Percentiles rank a stretch among this genome's conserved stretches.
Conservation (phyloP, 1,140 invertebrate genomes). For the Drosophila carrolli region DNA sequence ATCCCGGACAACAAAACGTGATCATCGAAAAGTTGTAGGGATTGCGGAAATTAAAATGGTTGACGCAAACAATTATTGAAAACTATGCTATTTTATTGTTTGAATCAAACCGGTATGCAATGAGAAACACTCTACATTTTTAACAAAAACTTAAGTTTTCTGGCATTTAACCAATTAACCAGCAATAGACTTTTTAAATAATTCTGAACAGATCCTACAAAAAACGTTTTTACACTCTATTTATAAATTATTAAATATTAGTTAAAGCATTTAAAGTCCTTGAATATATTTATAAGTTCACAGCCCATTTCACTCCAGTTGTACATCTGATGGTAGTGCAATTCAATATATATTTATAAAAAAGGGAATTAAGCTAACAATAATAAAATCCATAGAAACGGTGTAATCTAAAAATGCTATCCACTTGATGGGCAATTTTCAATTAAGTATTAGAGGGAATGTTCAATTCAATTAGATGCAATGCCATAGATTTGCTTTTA, state of each 20-base stretch:
- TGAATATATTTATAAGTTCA: not conserved
- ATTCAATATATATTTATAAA: conserved; percentile 6
- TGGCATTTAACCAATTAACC: not conserved
- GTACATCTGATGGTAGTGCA: not conserved
- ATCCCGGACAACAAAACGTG: conserved; percentile 17
- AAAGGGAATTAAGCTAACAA: not conserved
- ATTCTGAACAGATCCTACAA: not conserved
- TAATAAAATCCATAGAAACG: not conserved
- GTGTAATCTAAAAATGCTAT: not conserved
- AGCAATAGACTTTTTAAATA: too few relatives aligned
- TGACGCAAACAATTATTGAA: conserved; percentile 24
- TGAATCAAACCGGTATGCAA: not conserved
- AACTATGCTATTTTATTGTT: not conserved
- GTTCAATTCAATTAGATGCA: conserved; percentile 38
- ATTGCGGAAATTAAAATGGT: conserved; percentile 30
- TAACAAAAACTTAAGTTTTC: not conserved
- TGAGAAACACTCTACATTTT: not conserved
- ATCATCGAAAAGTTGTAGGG: conserved; percentile 17
- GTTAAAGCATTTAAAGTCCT: too few relatives aligned
- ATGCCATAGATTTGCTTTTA: conserved; percentile 41
- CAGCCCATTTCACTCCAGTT: conserved; percentile 3
- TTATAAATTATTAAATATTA: not conserved
- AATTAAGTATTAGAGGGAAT: conserved; percentile 23
- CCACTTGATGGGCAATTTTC: conserved; percentile 13
- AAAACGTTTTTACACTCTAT: not conserved